phyloP scores from a whole-genome alignment of 2,797 vertebrate genomes.

The Epinephelus coioides region DNA sequence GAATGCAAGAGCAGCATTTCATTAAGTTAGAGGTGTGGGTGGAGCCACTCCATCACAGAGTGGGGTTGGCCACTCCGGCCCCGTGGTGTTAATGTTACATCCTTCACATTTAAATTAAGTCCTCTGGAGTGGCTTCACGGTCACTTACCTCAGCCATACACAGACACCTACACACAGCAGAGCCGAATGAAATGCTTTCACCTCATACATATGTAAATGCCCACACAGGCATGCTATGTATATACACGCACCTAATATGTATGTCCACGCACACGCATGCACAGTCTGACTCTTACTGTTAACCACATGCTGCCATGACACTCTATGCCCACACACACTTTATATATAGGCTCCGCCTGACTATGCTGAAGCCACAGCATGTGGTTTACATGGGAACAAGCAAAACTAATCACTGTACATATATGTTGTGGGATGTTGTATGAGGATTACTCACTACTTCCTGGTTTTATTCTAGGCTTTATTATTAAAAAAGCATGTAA shows the following conservation, averaged over 20 bases:
- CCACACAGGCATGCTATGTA: constrained; percentile 37
- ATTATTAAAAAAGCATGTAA: not conserved
- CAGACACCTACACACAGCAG: constrained; percentile 44
- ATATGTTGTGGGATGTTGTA: not conserved
- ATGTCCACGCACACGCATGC: not conserved
- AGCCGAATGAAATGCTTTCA: constrained; percentile 28
- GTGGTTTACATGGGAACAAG: constrained; percentile 36
- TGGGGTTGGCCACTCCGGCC: constrained; percentile 43
- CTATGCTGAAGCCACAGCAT: constrained; percentile 19
- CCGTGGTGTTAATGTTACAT: constrained; percentile 35
- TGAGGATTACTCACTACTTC: not conserved
- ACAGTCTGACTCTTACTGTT: constrained; percentile 35
- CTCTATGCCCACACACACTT: constrained; percentile 52
- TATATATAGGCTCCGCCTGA: constrained; percentile 55
- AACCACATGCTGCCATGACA: constrained; percentile 56
- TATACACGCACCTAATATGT: not conserved
- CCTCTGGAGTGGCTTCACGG: constrained; percentile 41
- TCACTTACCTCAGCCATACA: constrained; percentile 46
- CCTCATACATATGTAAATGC: constrained; percentile 32
- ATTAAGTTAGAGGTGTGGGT: constrained; percentile 46
- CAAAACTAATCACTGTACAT: constrained; percentile 28
- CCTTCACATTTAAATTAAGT: constrained; percentile 62
- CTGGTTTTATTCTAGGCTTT: not conserved
- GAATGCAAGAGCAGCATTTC: constrained; percentile 24
- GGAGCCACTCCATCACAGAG: constrained; percentile 52